Conservation (phyloP, 2,888 invertebrate genomes). For the Chromoteleia sp. region DNA sequence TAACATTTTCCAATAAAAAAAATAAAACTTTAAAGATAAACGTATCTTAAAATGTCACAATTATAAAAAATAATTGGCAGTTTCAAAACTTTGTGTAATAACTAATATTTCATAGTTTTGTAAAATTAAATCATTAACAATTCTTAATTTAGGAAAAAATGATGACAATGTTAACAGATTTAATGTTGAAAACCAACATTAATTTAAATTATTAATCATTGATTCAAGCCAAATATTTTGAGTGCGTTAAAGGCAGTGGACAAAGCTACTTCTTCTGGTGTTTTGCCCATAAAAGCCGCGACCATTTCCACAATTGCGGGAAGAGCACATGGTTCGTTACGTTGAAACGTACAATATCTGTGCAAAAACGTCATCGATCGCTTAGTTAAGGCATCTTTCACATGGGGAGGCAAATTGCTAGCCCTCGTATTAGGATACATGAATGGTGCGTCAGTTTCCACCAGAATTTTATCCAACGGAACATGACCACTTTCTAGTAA, state of each 20-base stretch:
- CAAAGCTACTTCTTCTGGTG: constrained; percentile 95
- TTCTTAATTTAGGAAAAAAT: too few species aligned
- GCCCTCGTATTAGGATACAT: constrained; percentile 98
- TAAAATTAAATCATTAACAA: too few species aligned
- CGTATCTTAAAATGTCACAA: too few species aligned
- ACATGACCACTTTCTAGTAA: constrained; percentile 92
- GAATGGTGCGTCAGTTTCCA: constrained; percentile 97
- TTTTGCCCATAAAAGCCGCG: constrained; percentile 94
- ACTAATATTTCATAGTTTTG: too few species aligned
- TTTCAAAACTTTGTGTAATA: too few species aligned
- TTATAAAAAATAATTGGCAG: too few species aligned
- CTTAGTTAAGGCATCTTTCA: constrained; percentile 94
- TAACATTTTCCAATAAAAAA: too few species aligned
- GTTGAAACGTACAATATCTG: constrained; percentile 97
- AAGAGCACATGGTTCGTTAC: constrained; percentile 97
- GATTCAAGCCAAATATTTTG: constrained; percentile 94
- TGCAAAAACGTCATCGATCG: constrained; percentile 93
- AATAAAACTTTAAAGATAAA: too few species aligned
- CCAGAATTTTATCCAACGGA: constrained; percentile 93
- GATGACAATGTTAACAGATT: too few species aligned
- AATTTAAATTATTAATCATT: constrained; percentile 85
- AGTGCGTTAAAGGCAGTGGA: constrained; percentile 96
- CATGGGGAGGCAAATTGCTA: constrained; percentile 94
- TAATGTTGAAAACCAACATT: too few species aligned
- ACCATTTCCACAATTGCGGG: constrained; percentile 97